Evolutionary conservation across 2,888 invertebrate species (phyloP), one percentile per base, ranked within the genome.

Genomic region (Aspidapion aeneum): DNA sequence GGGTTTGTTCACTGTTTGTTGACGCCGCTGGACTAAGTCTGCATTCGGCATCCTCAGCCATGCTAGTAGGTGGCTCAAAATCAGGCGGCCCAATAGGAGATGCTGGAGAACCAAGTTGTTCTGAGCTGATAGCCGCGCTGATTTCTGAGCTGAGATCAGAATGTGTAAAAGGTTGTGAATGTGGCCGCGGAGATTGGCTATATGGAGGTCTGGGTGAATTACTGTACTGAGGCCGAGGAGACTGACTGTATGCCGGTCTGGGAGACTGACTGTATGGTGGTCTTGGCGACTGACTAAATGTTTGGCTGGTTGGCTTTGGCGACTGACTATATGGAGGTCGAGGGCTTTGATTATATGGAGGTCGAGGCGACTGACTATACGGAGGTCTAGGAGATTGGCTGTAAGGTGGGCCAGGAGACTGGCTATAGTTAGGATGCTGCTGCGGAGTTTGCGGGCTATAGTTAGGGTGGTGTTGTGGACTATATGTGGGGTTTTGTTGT

Each of bases 121-220:
- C 87, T 21, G 87, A 86, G 64, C 90, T 88, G 73, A 91, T 90
- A 60, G 90, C 90, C 9, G 90, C 90, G 74, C 90, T 90, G 74
- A 91, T 90, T 76, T 91, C 90, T 62, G 88, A 87, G 64, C 90
- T 89, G 69, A 91, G 81, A 76, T 91, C 91, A 52, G 88, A 90
- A 77, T 90, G 90, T 19, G 86, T 86, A 70, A 85, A 85, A 19
- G 85, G 83, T 67, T 84, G 82, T 63, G 82, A 83, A 72, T 81
- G 83, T 1, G 81, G 81, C 63, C 80, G 73, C 18, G 77, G 80
- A 60, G 74, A 73, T 70, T 77, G 72, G 66, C 74, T 72, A 12
- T 73, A 74, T 35, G 71, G 69, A 60, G 77, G 75, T 57, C 75
- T 69, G 20, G 74, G 74, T 49, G 72, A 75, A 66, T 72, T 75